A percentile compares a stretch with the other conserved stretches of the same genome.
Evolutionary conservation across 1,140 invertebrate species (phyloP).

Genomic region (Bombus confusus): DNA sequence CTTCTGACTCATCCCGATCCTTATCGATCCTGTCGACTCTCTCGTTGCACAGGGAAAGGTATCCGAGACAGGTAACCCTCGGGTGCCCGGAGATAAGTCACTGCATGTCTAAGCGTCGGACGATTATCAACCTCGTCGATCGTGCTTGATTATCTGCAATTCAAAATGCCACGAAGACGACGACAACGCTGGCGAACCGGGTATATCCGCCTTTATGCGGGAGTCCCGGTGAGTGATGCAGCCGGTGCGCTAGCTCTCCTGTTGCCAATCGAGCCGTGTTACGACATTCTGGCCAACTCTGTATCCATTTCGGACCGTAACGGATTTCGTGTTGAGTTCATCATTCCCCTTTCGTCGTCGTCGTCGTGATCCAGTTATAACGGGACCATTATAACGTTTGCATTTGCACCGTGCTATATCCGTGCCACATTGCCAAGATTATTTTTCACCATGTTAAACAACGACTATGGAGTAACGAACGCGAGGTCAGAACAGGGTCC

Average conservation of each 20-base stretch:
- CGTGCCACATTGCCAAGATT: too few relatives aligned
- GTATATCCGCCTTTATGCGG: conserved; percentile 55
- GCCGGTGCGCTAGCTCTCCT: conserved; percentile 30
- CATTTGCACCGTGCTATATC: too few relatives aligned
- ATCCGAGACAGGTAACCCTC: conserved; percentile 68
- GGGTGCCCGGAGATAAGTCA: conserved; percentile 69
- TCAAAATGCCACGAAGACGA: conserved; percentile 67
- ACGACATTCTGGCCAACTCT: not conserved
- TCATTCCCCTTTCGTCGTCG: not conserved
- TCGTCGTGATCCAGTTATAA: not conserved
- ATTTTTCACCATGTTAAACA: not conserved
- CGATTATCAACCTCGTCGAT: conserved; percentile 71
- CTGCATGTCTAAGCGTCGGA: conserved; percentile 71
- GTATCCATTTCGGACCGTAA: conserved; percentile 33
- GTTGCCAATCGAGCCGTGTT: conserved; percentile 49
- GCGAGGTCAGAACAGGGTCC: not conserved
- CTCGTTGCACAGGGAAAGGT: conserved; percentile 64
- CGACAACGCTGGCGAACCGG: conserved; percentile 36
- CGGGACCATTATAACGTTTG: not conserved
- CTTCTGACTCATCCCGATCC: conserved; percentile 63
- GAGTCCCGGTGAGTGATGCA: conserved; percentile 49
- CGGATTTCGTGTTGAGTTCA: conserved; percentile 46
- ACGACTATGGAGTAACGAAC: not conserved
- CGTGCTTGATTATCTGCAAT: conserved; percentile 74
- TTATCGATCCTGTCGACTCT: conserved; percentile 65